Percentiles rank a stretch among this genome's conserved stretches.
Evolutionary conservation across 1,140 invertebrate genomes (phyloP).

Genomic region (Diplogasteroides magnus): DNA sequence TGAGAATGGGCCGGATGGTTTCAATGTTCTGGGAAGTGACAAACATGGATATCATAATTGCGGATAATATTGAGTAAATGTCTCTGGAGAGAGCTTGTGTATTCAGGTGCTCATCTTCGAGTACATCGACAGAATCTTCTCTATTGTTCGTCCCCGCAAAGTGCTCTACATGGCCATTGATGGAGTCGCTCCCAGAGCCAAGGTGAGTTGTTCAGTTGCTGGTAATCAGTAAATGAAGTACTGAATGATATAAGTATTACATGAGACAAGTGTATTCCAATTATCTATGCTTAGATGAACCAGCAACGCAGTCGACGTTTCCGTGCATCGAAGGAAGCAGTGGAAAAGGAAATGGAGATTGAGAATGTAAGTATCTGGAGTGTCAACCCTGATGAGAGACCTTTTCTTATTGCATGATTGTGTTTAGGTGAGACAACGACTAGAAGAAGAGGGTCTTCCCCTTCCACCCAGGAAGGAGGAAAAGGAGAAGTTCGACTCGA

Average conservation of each 20-base stretch:
- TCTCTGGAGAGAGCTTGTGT: too few species aligned
- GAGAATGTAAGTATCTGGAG: constrained; percentile 29
- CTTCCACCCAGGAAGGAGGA: constrained; percentile 84
- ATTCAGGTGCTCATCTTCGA: constrained; percentile 76
- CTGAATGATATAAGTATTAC: too few species aligned
- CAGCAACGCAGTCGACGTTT: constrained; percentile 94
- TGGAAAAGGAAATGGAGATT: constrained; percentile 82
- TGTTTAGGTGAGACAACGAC: constrained; percentile 57
- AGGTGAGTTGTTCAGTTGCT: constrained; percentile 30
- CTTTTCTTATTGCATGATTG: too few species aligned
- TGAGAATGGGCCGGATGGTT: too few species aligned
- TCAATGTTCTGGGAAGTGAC: too few species aligned
- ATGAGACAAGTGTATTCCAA: too few species aligned
- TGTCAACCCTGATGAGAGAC: too few species aligned
- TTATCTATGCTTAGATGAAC: constrained; percentile 83
- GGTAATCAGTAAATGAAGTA: too few species aligned
- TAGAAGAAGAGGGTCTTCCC: constrained; percentile 70
- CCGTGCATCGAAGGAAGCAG: constrained; percentile 86
- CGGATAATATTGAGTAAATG: constrained; percentile 8
- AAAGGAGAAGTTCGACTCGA: constrained; percentile 90
- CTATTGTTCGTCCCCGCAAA: constrained; percentile 86
- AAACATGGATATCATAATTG: too few species aligned
- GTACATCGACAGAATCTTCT: constrained; percentile 91
- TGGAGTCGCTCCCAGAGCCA: constrained; percentile 72
- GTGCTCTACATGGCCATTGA: constrained; percentile 97